Base-by-base conservation (phyloP, 2,888 invertebrate species). In the Acanthosepion esculentum region DNA sequence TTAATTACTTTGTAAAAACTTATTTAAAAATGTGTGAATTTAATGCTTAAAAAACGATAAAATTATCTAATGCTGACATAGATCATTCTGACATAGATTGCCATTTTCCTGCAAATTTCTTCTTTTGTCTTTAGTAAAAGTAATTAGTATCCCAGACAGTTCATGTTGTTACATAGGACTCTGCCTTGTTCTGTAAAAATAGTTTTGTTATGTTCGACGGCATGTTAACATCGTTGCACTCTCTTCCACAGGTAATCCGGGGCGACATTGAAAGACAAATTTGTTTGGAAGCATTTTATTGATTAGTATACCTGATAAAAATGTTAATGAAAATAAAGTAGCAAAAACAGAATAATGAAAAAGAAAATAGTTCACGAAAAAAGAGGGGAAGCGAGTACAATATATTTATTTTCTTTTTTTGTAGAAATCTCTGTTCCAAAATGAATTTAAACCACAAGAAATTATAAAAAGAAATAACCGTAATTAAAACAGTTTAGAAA, bases 51-150 rank as follows among this genome's bases (percentile, higher is more conserved):
- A 15, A 12, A 78, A 18, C n/a, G 1, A 78, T 78, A n/a, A n/a
- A n/a, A 78, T n/a, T 78, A n/a, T 78, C 12, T 78, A n/a, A 15
- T 78, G 33, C 33, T 33, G n/a, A 33, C 15, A n/a, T 78, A 78
- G 6, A 78, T 15, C 15, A 15, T n/a, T 33, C n/a, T 4, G 3
- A 0, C n/a, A n/a, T n/a, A n/a, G n/a, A n/a, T n/a, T 5, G 0
- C n/a, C 15, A 33, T 78, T 78, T 18, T 59, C 0, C 59, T 23
- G 59, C n/a, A 15, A 78, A 78, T 78, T 78, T 78, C 10, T 33
- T 78, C 5, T 64, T 0, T 64, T 64, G n/a, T 78, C 78, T n/a
- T 33, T 15, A 33, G n/a, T n/a, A 78, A 78, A n/a, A 4, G 33
- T 78, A 78, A 78, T 78, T 78, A 78, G 78, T 78, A n/a, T 33